These are phyloP conservation scores for Pyxicephalus adspersus DNA, from an alignment of 2,113 vertebrate species.

Conservation along the genomic window DNA sequence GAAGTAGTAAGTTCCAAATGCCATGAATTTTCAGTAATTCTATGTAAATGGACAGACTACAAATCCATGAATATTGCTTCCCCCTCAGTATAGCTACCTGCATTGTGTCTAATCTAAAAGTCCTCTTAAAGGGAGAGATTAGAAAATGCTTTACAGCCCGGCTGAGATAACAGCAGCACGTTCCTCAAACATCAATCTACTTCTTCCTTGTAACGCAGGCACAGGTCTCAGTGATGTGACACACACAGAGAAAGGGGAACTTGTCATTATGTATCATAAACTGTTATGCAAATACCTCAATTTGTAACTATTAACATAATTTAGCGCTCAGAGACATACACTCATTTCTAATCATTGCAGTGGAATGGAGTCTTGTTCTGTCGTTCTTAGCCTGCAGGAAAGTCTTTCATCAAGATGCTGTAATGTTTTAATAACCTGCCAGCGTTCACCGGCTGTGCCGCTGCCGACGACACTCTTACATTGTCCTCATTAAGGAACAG, in stretches of 20 bases:
- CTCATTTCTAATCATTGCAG: slow-evolving; percentile 80
- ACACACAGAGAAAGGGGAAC: slow-evolving; percentile 53
- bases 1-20: too few species aligned
- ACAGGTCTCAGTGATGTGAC: slow-evolving; percentile 53
- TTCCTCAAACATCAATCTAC: slow-evolving; percentile 34
- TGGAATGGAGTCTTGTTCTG: slow-evolving; percentile 76
- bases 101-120: too few species aligned
- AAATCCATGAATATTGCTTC: too few species aligned
- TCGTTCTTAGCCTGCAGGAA: slow-evolving; percentile 81
- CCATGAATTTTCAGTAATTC: too few species aligned
- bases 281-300: slow-evolving; percentile 81
- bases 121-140: not conserved
- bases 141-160: not conserved
- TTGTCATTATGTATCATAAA: slow-evolving; percentile 67
- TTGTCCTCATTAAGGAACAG: slow-evolving; percentile 79
- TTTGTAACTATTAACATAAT: slow-evolving; percentile 86
- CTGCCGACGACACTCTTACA: slow-evolving; percentile 70
- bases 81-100: too few species aligned
- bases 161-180: slow-evolving; percentile 22
- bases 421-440: slow-evolving; percentile 84
- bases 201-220: slow-evolving; percentile 12
- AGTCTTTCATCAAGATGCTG: slow-evolving; percentile 84
- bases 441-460: slow-evolving; percentile 72
- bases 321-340: slow-evolving; percentile 83
- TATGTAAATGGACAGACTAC: too few species aligned